phyloP scores from a whole-genome alignment of 2,797 vertebrate species.

The Enteromius unitaeniatus region DNA sequence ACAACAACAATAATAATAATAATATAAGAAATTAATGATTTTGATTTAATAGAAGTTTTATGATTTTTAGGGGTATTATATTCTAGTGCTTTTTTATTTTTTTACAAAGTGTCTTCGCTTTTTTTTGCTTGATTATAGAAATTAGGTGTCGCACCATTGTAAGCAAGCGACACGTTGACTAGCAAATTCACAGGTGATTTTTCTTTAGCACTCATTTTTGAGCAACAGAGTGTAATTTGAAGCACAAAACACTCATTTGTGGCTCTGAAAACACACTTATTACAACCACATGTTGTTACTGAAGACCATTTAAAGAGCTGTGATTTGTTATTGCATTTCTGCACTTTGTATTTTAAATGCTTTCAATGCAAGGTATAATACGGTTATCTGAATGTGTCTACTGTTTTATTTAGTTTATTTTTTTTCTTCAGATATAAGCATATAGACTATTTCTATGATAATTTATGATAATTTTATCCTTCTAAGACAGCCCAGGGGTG shows the following conservation, averaged over 20 bases:
- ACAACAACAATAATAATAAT: not conserved
- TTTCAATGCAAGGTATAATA: not conserved
- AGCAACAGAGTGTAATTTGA: not conserved
- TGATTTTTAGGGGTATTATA: not conserved
- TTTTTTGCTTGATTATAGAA: not conserved
- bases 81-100: too few species aligned
- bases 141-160: not conserved
- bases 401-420: not conserved
- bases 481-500: slow-evolving; percentile 1
- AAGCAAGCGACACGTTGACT: not conserved
- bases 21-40: not conserved
- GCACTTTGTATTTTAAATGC: not conserved
- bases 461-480: slow-evolving; percentile 25
- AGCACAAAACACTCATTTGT: not conserved
- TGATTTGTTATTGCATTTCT: not conserved
- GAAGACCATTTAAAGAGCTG: not conserved
- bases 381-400: not conserved
- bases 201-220: not conserved
- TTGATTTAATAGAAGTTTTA: not conserved
- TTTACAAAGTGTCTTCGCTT: not conserved
- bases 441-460: slow-evolving; percentile 23
- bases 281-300: not conserved
- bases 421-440: not conserved
- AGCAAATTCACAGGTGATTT: not conserved
- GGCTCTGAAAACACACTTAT: not conserved